These are phyloP conservation scores for Crioceris asparagi DNA, from an alignment of 2,888 invertebrate genomes.

Conservation along the genomic window DNA sequence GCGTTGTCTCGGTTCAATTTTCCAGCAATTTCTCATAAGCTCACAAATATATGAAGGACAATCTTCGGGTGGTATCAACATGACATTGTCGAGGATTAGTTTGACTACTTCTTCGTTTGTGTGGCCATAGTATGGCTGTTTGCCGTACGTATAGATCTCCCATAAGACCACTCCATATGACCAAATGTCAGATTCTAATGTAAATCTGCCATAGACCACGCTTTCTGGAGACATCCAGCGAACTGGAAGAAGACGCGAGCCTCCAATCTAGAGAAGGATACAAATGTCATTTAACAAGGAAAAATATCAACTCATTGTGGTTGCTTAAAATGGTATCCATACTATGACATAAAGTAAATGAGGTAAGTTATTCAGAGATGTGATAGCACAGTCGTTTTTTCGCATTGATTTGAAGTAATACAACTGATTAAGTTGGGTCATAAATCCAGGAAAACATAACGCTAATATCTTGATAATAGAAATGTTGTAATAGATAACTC, in stretches of 20 bases:
- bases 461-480: too few relatives aligned
- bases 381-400: too few relatives aligned
- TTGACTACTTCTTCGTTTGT: slow-evolving; percentile 80
- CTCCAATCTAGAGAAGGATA: slow-evolving; percentile 70
- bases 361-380: too few relatives aligned
- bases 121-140: slow-evolving; percentile 85
- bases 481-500: too few relatives aligned
- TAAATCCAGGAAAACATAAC: too few relatives aligned
- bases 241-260: slow-evolving; percentile 72
- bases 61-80: slow-evolving; percentile 68
- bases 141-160: slow-evolving; percentile 90
- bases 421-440: too few relatives aligned
- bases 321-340: too few relatives aligned
- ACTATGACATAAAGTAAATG: too few relatives aligned
- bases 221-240: slow-evolving; percentile 97
- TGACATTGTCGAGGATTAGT: slow-evolving; percentile 67
- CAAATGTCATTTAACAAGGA: too few relatives aligned
- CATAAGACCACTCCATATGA: slow-evolving; percentile 87
- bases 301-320: too few relatives aligned
- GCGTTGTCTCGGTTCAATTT: slow-evolving; percentile 67
- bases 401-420: too few relatives aligned
- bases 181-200: slow-evolving; percentile 88
- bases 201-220: slow-evolving; percentile 79
- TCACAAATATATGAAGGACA: slow-evolving; percentile 63
- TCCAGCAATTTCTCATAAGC: slow-evolving; percentile 72